phyloP scores from a whole-genome alignment of 2,797 vertebrate genomes.

The Acrocephalus scirpaceus region DNA sequence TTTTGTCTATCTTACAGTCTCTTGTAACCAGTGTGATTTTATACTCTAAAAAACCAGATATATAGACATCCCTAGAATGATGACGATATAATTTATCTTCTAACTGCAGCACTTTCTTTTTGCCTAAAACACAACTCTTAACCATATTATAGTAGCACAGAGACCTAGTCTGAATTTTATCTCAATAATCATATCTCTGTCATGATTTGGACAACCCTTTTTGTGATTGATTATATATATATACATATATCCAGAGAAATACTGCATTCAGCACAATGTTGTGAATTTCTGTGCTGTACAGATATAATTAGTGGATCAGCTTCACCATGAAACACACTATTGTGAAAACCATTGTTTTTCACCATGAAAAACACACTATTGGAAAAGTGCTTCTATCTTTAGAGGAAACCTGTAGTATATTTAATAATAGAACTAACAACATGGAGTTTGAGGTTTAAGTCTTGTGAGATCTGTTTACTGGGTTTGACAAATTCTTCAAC shows the following conservation, averaged over 20 bases:
- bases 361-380: too few relatives aligned
- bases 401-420: background rate
- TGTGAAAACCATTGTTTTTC: too few relatives aligned
- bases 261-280: background rate
- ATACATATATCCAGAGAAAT: background rate
- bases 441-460: background rate
- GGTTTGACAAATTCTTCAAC: background rate
- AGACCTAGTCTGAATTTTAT: background rate
- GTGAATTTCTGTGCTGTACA: background rate
- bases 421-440: background rate
- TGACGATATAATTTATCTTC: background rate
- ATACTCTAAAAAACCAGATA: background rate
- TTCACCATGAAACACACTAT: background rate
- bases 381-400: background rate
- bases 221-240: background rate
- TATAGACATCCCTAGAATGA: background rate
- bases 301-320: background rate
- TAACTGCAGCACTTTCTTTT: background rate
- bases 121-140: background rate
- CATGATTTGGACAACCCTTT: background rate
- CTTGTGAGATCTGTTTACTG: background rate
- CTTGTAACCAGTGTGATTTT: background rate
- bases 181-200: background rate
- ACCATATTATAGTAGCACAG: background rate
- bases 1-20: background rate